phyloP scores from a whole-genome alignment of 2,797 vertebrate species.

The Argya squamiceps region DNA sequence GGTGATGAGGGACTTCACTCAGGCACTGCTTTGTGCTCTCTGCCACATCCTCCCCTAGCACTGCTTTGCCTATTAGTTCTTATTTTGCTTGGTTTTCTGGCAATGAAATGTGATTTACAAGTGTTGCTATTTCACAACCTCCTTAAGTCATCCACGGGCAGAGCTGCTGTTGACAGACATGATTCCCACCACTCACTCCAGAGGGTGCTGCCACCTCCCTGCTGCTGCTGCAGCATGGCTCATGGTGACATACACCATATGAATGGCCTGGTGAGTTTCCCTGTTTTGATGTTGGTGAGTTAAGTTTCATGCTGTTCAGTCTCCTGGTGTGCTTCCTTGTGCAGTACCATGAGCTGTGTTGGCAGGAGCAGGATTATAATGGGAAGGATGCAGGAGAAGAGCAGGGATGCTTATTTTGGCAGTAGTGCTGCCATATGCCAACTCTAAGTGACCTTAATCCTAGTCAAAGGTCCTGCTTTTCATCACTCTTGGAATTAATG shows the following conservation, averaged over 20 bases:
- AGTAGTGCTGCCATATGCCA: rapidly evolving
- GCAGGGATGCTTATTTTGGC: not conserved
- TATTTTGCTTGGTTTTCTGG: not conserved
- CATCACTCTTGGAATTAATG: not conserved
- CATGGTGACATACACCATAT: rapidly evolving
- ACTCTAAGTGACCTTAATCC: not conserved
- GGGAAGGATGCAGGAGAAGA: not conserved
- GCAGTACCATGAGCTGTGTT: rapidly evolving
- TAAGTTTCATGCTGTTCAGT: not conserved
- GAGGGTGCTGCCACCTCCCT: not conserved
- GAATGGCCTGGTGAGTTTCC: not conserved
- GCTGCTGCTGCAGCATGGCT: not conserved
- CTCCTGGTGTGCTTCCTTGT: not conserved
- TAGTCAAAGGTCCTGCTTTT: not conserved
- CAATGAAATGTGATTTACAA: not conserved
- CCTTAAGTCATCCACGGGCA: not conserved
- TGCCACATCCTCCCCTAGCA: not conserved
- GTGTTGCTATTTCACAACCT: not conserved
- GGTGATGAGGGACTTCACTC: not conserved
- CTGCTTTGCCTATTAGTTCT: not conserved
- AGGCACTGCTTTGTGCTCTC: not conserved
- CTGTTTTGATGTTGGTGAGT: not conserved
- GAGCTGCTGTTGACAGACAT: not conserved
- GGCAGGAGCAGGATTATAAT: not conserved
- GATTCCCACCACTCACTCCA: not conserved